A percentile compares a stretch with the other conserved stretches of the same genome.
Evolutionary conservation across 2,888 invertebrate species (phyloP).

Genomic region (Ectobius pallidus): DNA sequence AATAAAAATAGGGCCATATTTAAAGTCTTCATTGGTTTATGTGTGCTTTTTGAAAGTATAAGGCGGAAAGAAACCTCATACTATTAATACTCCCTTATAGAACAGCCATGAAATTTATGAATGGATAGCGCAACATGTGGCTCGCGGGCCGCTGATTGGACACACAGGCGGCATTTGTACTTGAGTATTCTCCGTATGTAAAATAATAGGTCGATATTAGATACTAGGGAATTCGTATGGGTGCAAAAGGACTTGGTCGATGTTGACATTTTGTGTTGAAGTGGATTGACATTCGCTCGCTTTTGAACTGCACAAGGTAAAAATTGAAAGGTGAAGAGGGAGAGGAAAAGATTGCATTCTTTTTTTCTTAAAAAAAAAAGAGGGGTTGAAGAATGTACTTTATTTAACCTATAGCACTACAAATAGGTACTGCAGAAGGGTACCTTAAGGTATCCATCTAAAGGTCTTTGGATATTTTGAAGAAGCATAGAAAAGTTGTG

Average conservation of each 20-base stretch:
- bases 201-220: too few species aligned
- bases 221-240: background rate
- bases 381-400: slow-evolving; percentile 19
- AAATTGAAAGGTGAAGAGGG: background rate
- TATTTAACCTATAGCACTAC: slow-evolving; percentile 18
- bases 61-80: too few species aligned
- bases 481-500: slow-evolving; percentile 19
- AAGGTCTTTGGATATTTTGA: slow-evolving; percentile 25
- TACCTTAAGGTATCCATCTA: slow-evolving; percentile 20
- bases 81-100: too few species aligned
- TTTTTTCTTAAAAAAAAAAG: too few species aligned
- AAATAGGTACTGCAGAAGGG: slow-evolving; percentile 1
- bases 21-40: too few species aligned
- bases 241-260: background rate
- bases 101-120: too few species aligned
- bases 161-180: too few species aligned
- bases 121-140: too few species aligned
- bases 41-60: too few species aligned
- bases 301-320: background rate
- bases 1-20: too few species aligned
- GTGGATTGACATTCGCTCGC: background rate
- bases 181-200: too few species aligned
- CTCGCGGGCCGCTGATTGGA: too few species aligned
- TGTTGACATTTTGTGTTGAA: slow-evolving; percentile 17
- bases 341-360: slow-evolving; percentile 11